Percentiles rank a stretch among this genome's conserved stretches.
Evolutionary conservation across 2,888 invertebrate genomes (phyloP).

Genomic region (Adelphocoris suturalis): DNA sequence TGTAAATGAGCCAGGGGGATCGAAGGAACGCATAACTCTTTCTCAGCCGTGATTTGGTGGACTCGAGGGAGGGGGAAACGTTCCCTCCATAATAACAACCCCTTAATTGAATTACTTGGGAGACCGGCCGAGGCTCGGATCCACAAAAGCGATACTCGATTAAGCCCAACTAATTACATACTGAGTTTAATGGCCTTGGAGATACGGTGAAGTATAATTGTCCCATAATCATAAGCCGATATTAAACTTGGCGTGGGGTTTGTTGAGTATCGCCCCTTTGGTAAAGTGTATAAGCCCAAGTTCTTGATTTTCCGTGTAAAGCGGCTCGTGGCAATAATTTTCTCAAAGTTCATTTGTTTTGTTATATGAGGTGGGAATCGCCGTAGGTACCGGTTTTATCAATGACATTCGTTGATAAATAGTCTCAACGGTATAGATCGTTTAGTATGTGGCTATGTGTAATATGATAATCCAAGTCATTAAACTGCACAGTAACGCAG

Average conservation of each 20-base stretch:
- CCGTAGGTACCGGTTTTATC: too few relatives aligned
- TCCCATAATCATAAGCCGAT: slow-evolving; percentile 65
- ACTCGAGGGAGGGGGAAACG: slow-evolving; percentile 42
- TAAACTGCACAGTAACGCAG: too few relatives aligned
- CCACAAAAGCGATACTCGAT: slow-evolving; percentile 66
- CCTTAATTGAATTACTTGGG: slow-evolving; percentile 64
- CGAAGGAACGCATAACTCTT: slow-evolving; percentile 43
- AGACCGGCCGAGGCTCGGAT: neutral
- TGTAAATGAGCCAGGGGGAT: neutral
- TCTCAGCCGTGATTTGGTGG: slow-evolving; percentile 47
- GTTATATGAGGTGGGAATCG: too few relatives aligned
- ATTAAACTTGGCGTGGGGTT: slow-evolving; percentile 57
- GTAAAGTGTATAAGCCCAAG: slow-evolving; percentile 37
- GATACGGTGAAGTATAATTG: slow-evolving; percentile 65
- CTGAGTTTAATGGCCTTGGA: slow-evolving; percentile 63
- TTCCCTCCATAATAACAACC: slow-evolving; percentile 59
- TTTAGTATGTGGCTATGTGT: too few relatives aligned
- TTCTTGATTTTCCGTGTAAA: slow-evolving; percentile 46
- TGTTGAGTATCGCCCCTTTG: slow-evolving; percentile 33
- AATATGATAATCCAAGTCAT: too few relatives aligned
- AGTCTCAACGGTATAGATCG: too few relatives aligned
- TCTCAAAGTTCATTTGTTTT: neutral
- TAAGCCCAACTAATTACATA: slow-evolving; percentile 65
- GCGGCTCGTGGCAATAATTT: neutral
- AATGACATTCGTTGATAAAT: too few relatives aligned